phyloP scores from a whole-genome alignment of 2,888 invertebrate species.

The Podotricha telesiphe region DNA sequence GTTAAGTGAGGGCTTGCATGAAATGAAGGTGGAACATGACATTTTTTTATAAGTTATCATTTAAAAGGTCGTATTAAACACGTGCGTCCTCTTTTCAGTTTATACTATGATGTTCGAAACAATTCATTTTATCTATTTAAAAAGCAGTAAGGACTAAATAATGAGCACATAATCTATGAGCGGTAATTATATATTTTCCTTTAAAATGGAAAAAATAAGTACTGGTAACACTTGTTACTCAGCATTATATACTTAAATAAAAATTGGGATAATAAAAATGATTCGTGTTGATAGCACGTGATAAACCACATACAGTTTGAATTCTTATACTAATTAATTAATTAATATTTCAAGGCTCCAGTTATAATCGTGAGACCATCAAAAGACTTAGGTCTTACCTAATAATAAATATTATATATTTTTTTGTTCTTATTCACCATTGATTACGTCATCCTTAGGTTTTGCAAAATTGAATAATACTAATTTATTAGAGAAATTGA shows the following conservation, averaged over 20 bases:
- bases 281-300: no score
- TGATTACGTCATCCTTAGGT: no score
- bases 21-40: neutral
- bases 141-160: neutral
- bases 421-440: no score
- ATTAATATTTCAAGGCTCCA: neutral
- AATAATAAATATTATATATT: no score
- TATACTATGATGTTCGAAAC: neutral
- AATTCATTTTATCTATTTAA: conserved; percentile 6
- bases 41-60: conserved; percentile 28
- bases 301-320: no score
- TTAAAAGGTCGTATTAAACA: conserved; percentile 20
- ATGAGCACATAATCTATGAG: neutral
- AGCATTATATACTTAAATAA: no score
- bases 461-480: no score
- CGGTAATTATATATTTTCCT: neutral
- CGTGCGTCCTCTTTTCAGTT: conserved; percentile 12
- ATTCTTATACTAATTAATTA: neutral
- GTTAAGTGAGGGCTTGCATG: conserved; percentile 26
- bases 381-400: no score
- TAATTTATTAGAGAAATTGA: no score
- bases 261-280: no score
- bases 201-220: neutral
- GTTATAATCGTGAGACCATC: neutral
- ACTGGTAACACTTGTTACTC: no score